Evolutionary conservation across 2,888 invertebrate genomes (phyloP).

Genomic region (Phengaris alcon): DNA sequence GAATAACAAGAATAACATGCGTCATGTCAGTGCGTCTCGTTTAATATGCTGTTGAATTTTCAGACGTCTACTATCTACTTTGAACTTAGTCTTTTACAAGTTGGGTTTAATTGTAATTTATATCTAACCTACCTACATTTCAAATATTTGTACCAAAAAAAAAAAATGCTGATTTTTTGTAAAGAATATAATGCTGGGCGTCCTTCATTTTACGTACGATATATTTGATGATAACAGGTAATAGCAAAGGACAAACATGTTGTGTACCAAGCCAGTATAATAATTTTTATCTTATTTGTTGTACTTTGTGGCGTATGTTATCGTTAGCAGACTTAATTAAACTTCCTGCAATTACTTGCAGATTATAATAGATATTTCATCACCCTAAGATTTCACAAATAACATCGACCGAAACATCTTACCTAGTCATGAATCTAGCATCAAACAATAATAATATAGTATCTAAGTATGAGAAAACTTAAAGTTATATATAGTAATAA

Average conservation of each 20-base stretch:
- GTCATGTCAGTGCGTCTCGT: not conserved
- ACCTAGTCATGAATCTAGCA: not conserved
- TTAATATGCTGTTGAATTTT: not conserved
- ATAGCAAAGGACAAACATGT: not conserved
- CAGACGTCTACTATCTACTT: not conserved
- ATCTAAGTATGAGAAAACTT: no score
- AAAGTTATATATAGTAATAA: no score
- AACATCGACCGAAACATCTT: not conserved
- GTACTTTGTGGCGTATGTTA: not conserved
- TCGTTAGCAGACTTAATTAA: not conserved
- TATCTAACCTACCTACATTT: no score
- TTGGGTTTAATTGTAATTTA: not conserved
- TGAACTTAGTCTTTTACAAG: not conserved
- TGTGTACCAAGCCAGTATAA: not conserved
- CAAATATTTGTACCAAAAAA: no score
- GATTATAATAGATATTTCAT: not conserved
- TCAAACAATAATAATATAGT: not conserved
- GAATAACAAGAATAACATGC: not conserved
- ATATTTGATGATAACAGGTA: not conserved
- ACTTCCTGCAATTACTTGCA: not conserved
- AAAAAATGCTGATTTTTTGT: no score
- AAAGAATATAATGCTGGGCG: no score
- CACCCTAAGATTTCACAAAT: not conserved
- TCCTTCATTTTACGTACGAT: not conserved
- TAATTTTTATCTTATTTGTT: constrained; percentile 2